phyloP scores from a whole-genome alignment of 2,888 invertebrate species.

The Tenthredo mesomela region DNA sequence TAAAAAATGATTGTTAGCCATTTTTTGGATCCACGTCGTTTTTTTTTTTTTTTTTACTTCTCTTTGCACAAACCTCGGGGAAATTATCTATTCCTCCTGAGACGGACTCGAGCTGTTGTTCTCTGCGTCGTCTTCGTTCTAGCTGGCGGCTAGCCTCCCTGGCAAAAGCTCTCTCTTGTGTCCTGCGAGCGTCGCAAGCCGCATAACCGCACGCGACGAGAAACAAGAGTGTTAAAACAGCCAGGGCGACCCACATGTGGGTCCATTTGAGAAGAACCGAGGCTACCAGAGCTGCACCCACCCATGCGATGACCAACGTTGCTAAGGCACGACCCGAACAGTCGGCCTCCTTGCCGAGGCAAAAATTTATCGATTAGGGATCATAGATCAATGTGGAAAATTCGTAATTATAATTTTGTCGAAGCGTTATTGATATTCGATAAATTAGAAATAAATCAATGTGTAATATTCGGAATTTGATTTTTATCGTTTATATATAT shows the following conservation, averaged over 20 bases:
- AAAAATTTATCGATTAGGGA: background rate
- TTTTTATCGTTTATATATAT: background rate
- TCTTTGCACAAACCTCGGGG: constrained; percentile 57
- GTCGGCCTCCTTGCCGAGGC: constrained; percentile 60
- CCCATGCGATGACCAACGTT: constrained; percentile 68
- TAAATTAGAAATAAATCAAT: background rate
- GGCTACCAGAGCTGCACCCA: constrained; percentile 68
- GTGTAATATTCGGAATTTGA: background rate
- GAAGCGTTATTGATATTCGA: background rate
- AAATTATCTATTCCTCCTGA: constrained; percentile 61
- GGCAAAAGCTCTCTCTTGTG: constrained; percentile 55
- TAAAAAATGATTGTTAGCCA: background rate
- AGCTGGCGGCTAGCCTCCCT: constrained; percentile 56
- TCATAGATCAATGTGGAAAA: background rate
- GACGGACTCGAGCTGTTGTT: constrained; percentile 63
- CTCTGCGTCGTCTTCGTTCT: constrained; percentile 56
- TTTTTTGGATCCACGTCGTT: background rate
- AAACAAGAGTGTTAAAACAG: constrained; percentile 67
- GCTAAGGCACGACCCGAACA: constrained; percentile 68
- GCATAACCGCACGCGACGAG: constrained; percentile 67
- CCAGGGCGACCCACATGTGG: constrained; percentile 70
- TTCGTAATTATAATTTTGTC: background rate
- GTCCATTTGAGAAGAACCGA: constrained; percentile 68
- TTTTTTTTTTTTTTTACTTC: background rate
- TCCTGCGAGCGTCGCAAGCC: constrained; percentile 62